phyloP scores from a whole-genome alignment of 2,113 vertebrate species.

The Anser brachyrhynchus region DNA sequence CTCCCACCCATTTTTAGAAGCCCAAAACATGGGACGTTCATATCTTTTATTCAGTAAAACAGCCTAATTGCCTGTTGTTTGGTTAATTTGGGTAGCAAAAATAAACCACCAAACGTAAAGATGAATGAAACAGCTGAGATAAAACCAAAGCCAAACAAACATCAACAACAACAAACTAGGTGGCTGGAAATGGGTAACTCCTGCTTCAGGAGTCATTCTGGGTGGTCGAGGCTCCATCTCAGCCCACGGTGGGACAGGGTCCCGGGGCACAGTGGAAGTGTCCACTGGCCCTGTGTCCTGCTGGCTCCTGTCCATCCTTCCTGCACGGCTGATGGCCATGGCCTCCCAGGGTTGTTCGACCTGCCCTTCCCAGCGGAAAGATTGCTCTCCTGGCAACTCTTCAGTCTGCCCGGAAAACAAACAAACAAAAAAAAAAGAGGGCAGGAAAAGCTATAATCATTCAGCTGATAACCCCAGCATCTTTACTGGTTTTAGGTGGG shows the following conservation, averaged over 20 bases:
- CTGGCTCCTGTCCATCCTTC: neutral
- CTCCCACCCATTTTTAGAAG: neutral
- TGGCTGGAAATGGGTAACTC: slow-evolving; percentile 22
- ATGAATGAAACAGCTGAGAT: slow-evolving; percentile 30
- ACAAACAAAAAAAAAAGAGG: neutral
- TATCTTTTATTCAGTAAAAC: neutral
- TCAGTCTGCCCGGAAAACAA: neutral
- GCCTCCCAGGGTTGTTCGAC: neutral
- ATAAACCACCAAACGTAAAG: slow-evolving; percentile 44
- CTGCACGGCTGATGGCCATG: fast-evolving
- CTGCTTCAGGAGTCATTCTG: neutral
- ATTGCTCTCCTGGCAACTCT: neutral
- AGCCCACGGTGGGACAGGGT: neutral
- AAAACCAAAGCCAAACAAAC: slow-evolving; percentile 54
- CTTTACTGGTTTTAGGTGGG: neutral
- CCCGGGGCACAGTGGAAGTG: fast-evolving
- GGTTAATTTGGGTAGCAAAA: slow-evolving; percentile 36
- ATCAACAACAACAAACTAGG: slow-evolving; percentile 28
- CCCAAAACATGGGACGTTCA: neutral
- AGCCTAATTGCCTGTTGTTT: slow-evolving; percentile 29
- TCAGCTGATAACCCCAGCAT: neutral
- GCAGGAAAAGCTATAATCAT: neutral
- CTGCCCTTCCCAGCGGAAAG: neutral
- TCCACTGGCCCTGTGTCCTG: neutral
- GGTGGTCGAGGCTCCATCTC: neutral